Conservation (phyloP, 2,888 invertebrate genomes). For the Camptogramma bilineatum region DNA sequence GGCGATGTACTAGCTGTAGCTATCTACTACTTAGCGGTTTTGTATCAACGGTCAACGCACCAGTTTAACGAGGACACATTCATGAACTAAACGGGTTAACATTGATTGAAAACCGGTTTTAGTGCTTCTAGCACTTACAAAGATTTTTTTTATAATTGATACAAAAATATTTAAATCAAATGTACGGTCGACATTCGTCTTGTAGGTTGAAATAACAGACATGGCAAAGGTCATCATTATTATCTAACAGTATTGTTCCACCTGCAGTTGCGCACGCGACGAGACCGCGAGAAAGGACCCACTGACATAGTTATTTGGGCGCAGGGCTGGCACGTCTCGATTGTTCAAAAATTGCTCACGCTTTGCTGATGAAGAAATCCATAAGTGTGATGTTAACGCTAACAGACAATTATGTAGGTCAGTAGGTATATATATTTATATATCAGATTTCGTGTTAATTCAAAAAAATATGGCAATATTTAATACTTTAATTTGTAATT, state of each 20-base stretch:
- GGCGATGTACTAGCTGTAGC: neutral
- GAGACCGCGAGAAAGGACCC: conserved; percentile 52
- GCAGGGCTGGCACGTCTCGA: conserved; percentile 36
- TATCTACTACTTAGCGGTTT: neutral
- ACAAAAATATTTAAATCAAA: neutral
- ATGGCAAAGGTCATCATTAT: conserved; percentile 69
- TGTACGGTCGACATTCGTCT: conserved; percentile 20
- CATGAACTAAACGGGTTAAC: conserved; percentile 7
- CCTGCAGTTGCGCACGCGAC: conserved; percentile 53
- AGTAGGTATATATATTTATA: too few relatives aligned
- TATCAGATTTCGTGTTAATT: too few relatives aligned
- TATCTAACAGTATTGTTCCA: conserved; percentile 69
- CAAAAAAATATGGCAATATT: too few relatives aligned
- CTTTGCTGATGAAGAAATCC: neutral
- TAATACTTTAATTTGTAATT: too few relatives aligned
- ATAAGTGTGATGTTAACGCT: too few relatives aligned
- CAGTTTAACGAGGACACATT: conserved; percentile 18
- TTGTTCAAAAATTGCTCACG: neutral
- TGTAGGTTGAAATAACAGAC: conserved; percentile 23
- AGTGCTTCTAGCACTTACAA: neutral
- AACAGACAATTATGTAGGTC: too few relatives aligned
- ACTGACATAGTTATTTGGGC: conserved; percentile 63
- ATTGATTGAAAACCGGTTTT: neutral
- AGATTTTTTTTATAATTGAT: neutral
- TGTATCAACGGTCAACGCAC: conserved; percentile 18